Evolutionary conservation across 2,113 vertebrate species (phyloP).

Genomic region (Electrona antarctica): DNA sequence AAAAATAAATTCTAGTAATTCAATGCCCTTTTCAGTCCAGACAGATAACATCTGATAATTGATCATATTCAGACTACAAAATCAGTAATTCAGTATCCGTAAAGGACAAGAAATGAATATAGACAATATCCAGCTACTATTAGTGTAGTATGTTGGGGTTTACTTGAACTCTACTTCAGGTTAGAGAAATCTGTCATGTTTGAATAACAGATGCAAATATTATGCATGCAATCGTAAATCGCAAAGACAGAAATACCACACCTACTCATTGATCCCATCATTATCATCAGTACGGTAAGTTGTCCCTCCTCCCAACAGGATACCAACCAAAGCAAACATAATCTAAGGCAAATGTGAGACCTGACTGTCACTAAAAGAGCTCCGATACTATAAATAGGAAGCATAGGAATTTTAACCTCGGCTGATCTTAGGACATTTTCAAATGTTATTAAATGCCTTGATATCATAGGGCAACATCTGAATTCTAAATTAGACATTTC

Average conservation of each 20-base stretch:
- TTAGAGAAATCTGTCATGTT: conserved; percentile 58
- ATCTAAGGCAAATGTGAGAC: conserved; percentile 29
- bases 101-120: too few relatives aligned
- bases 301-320: conserved; percentile 36
- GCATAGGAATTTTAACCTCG: neutral
- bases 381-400: conserved; percentile 3
- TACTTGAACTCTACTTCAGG: conserved; percentile 35
- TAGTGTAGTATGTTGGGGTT: too few relatives aligned
- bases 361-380: conserved; percentile 28
- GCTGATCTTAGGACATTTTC: conserved; percentile 22
- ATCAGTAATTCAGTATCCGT: too few relatives aligned
- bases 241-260: conserved; percentile 27
- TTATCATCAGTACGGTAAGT: conserved; percentile 47
- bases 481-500: conserved; percentile 18
- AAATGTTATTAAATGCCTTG: conserved; percentile 17
- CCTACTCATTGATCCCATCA: conserved; percentile 35
- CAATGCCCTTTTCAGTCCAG: too few relatives aligned
- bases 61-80: too few relatives aligned
- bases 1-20: too few relatives aligned
- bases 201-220: conserved; percentile 64
- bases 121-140: too few relatives aligned
- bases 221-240: conserved; percentile 49
- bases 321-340: conserved; percentile 41
- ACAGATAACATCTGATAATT: too few relatives aligned
- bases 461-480: conserved; percentile 11